Evolutionary conservation across 2,888 invertebrate genomes (phyloP), one percentile per base, ranked within the genome.

Genomic region (Meteorus colon): DNA sequence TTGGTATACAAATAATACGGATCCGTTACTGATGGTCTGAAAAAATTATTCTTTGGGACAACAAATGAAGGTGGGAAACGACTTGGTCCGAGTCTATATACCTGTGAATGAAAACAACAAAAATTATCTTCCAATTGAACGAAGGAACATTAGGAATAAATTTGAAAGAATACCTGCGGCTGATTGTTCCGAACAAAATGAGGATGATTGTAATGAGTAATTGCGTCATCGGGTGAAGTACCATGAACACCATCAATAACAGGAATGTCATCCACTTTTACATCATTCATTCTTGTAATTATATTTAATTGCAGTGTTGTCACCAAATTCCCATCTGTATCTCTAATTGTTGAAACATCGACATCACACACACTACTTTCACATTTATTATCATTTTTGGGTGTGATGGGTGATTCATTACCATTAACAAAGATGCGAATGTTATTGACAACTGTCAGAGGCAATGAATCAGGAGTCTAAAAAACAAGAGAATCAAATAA

Each of bases 181-280:
- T 82, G 78, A 65, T 82, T 79, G 24, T 82, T 79, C 70, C 73
- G 74, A 41, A 73, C 71, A 24, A 75, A 74, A 37, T 81, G 65
- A 24, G 68, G 75, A 41, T 48, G 60, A 48, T 75, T 51, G 16
- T 77, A 74, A 59, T 78, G 68, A 63, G 66, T 60, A n/a, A 77
- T 70, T 19, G 68, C 70, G 4, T 74, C 51, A 34, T 51, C 29
- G 14, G 24, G 34, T 41, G 24, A 51, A 75, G 55, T 27, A 29
- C 83, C 85, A 8, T 79, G 81, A 63, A 82, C 66, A 45, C 86
- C 84, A n/a, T 84, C 81, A 51, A 86, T 80, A 4, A 86, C 77
- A 4, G 86, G 85, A 34, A 86, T 77, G 45, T 86, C 84, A 3
- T 78, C 76, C 14, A 81, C 70, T 65, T 80, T 68, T 10, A 76